These are phyloP conservation scores for Zootoca vivipara DNA, from an alignment of 2,113 vertebrate genomes.

Conservation along the genomic window DNA sequence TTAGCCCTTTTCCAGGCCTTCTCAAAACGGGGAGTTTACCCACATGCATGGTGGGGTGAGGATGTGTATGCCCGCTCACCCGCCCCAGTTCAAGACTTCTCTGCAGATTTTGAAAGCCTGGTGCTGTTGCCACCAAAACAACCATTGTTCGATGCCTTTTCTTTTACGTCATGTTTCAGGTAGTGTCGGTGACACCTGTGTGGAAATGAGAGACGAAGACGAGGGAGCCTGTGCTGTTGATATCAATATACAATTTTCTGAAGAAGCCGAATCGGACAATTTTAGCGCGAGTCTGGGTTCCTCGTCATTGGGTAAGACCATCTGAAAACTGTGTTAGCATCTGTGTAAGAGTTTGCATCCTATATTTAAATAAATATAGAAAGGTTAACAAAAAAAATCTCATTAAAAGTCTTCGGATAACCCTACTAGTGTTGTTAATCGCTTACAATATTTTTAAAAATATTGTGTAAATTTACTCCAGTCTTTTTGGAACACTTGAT, in stretches of 20 bases:
- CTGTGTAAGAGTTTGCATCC: neutral
- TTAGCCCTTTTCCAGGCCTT: neutral
- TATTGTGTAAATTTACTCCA: no score
- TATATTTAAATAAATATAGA: neutral
- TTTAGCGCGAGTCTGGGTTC: conserved; percentile 50
- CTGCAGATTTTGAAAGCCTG: neutral
- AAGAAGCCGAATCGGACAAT: conserved; percentile 63
- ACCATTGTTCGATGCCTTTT: neutral
- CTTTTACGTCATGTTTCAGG: conserved; percentile 37
- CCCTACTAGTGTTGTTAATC: no score
- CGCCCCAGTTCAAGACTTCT: no score
- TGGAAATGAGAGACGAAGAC: conserved; percentile 27
- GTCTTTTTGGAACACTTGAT: no score
- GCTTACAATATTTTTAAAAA: no score
- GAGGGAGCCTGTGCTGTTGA: conserved; percentile 36
- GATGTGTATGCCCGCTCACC: no score
- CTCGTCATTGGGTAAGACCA: conserved; percentile 51
- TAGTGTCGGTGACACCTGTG: conserved; percentile 6
- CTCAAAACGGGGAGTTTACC: no score
- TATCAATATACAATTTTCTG: conserved; percentile 54
- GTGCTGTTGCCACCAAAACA: neutral
- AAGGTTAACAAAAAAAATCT: no score
- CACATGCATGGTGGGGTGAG: rapidly evolving
- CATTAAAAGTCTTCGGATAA: no score
- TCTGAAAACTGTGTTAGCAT: neutral